Evolutionary conservation across 2,797 vertebrate species (phyloP).

Genomic region (Pelodytes ibericus): DNA sequence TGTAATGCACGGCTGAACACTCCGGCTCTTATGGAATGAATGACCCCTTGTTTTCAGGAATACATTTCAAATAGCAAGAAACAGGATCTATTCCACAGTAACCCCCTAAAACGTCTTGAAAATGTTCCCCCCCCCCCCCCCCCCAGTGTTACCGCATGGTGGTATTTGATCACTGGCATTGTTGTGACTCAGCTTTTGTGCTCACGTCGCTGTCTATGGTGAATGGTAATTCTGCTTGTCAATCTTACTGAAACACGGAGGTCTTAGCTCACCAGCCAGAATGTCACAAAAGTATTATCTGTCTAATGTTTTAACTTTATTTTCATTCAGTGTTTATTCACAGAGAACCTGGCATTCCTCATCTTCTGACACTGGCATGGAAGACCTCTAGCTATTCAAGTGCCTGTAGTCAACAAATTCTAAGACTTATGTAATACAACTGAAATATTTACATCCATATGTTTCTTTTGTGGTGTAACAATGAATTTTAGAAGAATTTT

Average conservation of each 20-base stretch:
- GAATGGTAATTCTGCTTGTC: conserved; percentile 45
- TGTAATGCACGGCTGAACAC: conserved; percentile 49
- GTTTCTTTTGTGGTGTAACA: too few species aligned
- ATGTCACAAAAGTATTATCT: neutral
- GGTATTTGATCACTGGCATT: conserved; percentile 52
- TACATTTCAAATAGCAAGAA: conserved; percentile 52
- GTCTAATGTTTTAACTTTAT: neutral
- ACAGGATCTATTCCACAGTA: conserved; percentile 46
- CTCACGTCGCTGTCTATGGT: conserved; percentile 27
- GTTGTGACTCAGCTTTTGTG: conserved; percentile 51
- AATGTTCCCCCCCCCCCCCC: conserved; percentile 50
- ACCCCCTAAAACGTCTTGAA: conserved; percentile 43
- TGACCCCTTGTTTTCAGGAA: conserved; percentile 53
- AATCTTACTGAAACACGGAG: conserved; percentile 37
- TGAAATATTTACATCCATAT: too few species aligned
- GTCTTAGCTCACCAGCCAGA: conserved; percentile 4
- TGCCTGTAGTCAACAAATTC: too few species aligned
- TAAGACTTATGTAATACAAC: too few species aligned
- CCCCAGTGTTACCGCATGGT: conserved; percentile 35
- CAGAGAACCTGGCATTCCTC: too few species aligned
- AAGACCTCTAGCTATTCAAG: too few species aligned
- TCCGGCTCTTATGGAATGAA: conserved; percentile 50
- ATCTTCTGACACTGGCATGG: too few species aligned
- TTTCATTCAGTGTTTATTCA: neutral
- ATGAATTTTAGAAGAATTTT: too few species aligned